Evolutionary conservation across 2,797 vertebrate genomes (phyloP), one percentile per base, ranked within the genome.

Genomic region (Holocentrus rufus): DNA sequence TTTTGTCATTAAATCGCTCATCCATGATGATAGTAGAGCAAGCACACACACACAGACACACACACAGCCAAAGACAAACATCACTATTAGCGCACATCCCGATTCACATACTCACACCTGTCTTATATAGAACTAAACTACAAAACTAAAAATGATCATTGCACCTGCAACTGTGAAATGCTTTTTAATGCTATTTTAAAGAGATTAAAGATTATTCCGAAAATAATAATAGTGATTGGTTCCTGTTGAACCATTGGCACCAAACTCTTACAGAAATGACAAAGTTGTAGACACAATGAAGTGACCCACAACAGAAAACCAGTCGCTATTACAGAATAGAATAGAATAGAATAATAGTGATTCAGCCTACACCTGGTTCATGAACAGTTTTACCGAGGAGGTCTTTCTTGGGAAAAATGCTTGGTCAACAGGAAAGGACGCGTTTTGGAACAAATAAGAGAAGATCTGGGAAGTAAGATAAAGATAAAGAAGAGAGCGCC

Each of bases 1-100:
- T 22, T 52, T 69, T 76, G 65, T 87, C 75, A 78, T 87, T 73
- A 57, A 18, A 34, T 39, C 8, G 36, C 36, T 39, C 36, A 39
- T 8, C 36, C 36, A 11, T 39, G 36, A 10, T 39, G 36, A 39
- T 39, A 10, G 2, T 39, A 10, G 36, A 39, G 9, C 11, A 39
- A 9, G 36, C 9, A 39, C 11, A 39, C 57, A 58, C 53, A 72
- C 23, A 59, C 69, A 66, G 6, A 34, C 63, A 56, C 31, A 27
- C 63, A 65, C 36, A n/a, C 34, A 61, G 20, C 11, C 39, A 39
- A 2, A 39, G 7, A 39, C 7, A 39, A 8, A 39, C 9, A 34
- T 2, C 7, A 8, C 9, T 10, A 39, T 9, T 11, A 39, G 2
- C 7, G 2, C 7, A 39, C 36, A 39, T 10, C 8, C 36, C 36